A percentile compares a stretch with the other conserved stretches of the same genome.
phyloP scores from a whole-genome alignment of 2,888 invertebrate species.

The Trissolcus japonicus region DNA sequence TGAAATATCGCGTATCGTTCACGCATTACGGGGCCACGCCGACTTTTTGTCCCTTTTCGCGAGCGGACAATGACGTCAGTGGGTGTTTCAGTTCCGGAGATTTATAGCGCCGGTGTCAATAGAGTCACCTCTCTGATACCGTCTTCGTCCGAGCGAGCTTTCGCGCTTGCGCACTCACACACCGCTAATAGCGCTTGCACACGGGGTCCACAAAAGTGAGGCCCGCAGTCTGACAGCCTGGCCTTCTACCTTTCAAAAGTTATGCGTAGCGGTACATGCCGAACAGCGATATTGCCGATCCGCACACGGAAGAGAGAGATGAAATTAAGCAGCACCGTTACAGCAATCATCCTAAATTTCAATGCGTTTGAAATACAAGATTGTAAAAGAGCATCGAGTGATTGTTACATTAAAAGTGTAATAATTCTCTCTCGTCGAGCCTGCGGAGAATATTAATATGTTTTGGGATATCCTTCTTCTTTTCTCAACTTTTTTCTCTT shows the following conservation, averaged over 20 bases:
- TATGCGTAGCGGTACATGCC: conserved; percentile 53
- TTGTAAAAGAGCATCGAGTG: conserved; percentile 43
- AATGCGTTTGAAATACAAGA: conserved; percentile 49
- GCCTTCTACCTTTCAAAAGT: conserved; percentile 52
- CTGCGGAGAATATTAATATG: conserved; percentile 33
- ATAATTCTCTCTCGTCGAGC: conserved; percentile 38
- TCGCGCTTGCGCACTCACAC: conserved; percentile 8
- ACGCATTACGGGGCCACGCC: conserved; percentile 22
- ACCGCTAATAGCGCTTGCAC: conserved; percentile 10
- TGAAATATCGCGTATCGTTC: conserved; percentile 47
- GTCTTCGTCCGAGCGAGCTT: conserved; percentile 13
- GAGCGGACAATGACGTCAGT: conserved; percentile 62
- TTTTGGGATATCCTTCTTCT: conserved; percentile 10
- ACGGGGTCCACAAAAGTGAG: conserved; percentile 36
- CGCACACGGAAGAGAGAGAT: conserved; percentile 39
- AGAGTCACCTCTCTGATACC: conserved; percentile 62
- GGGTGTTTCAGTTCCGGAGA: conserved; percentile 64
- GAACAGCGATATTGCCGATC: conserved; percentile 46
- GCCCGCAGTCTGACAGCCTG: conserved; percentile 43
- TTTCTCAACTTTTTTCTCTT: background rate
- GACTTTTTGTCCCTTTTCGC: conserved; percentile 24
- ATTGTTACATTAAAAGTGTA: conserved; percentile 54
- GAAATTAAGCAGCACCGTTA: conserved; percentile 54
- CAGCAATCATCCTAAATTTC: conserved; percentile 53
- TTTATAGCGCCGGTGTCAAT: conserved; percentile 68